Conservation (phyloP, 2,113 vertebrate genomes). For the Clarias magur region DNA sequence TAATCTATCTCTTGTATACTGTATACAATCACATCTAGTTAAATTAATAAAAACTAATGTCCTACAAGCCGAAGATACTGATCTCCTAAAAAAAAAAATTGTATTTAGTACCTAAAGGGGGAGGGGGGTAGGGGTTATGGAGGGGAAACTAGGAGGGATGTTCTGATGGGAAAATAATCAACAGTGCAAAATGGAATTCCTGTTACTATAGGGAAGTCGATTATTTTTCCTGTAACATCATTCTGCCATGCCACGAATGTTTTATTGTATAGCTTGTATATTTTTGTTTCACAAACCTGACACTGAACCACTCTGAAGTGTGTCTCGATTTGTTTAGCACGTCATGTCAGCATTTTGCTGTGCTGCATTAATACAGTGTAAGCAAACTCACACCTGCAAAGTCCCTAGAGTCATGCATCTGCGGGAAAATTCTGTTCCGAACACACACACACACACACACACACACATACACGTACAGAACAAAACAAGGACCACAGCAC, state of each 20-base stretch:
- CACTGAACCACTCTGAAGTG: neutral
- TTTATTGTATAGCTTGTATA: neutral
- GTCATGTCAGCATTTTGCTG: constrained; percentile 12
- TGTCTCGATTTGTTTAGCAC: neutral
- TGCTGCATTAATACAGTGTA: neutral
- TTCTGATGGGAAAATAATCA: no score
- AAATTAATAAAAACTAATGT: neutral
- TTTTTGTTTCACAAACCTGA: neutral
- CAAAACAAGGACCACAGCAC: neutral
- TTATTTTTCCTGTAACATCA: no score
- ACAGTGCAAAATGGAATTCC: no score
- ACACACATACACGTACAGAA: neutral
- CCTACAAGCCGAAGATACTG: neutral
- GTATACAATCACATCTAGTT: neutral
- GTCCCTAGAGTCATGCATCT: neutral
- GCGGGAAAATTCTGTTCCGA: constrained; percentile 45
- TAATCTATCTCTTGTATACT: neutral
- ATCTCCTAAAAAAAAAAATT: no score
- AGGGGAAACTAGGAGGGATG: no score
- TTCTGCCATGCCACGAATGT: no score
- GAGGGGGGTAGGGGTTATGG: no score
- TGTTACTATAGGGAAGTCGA: no score
- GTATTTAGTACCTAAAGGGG: no score
- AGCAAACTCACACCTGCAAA: constrained; percentile 20
- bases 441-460: neutral